These are phyloP conservation scores for Callipepla squamata DNA, from an alignment of 2,113 vertebrate genomes.

Conservation along the genomic window DNA sequence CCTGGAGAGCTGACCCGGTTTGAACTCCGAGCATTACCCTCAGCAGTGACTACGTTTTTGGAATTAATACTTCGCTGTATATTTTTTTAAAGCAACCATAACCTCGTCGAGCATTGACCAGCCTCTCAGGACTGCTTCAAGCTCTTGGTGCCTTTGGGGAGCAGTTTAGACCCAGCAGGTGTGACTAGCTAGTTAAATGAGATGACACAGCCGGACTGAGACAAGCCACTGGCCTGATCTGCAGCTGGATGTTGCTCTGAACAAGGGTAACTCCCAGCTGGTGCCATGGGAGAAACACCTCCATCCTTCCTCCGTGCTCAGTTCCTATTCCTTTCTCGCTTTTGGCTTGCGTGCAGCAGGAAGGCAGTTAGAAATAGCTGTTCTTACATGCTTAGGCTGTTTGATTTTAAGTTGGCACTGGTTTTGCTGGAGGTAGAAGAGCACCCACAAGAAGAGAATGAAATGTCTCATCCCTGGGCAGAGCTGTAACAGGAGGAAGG, in stretches of 20 bases:
- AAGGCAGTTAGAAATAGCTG: conserved; percentile 66
- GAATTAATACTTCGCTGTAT: not conserved
- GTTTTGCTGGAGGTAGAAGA: conserved; percentile 54
- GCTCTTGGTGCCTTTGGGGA: not conserved
- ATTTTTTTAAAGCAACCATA: conserved; percentile 38
- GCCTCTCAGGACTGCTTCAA: not conserved
- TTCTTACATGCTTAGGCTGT: conserved; percentile 69
- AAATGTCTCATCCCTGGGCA: conserved; percentile 47
- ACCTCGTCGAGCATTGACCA: conserved; percentile 20
- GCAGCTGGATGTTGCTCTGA: not conserved
- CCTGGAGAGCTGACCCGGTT: conserved; percentile 60
- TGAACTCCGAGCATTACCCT: conserved; percentile 43
- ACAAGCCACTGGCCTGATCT: not conserved
- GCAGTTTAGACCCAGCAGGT: not conserved
- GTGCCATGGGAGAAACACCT: conserved; percentile 45
- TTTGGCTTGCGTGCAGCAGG: conserved; percentile 45
- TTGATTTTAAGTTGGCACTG: conserved; percentile 65
- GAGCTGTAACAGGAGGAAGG: conserved; percentile 43
- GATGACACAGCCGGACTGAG: not conserved
- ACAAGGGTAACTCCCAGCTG: conserved; percentile 51
- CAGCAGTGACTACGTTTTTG: conserved; percentile 29
- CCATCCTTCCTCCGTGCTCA: conserved; percentile 21
- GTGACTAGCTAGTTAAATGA: not conserved
- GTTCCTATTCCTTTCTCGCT: conserved; percentile 44
- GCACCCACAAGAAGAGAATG: conserved; percentile 44